A percentile compares a stretch with the other conserved stretches of the same genome.
phyloP scores from a whole-genome alignment of 2,113 vertebrate species.

The Andinoacara biseriatus region DNA sequence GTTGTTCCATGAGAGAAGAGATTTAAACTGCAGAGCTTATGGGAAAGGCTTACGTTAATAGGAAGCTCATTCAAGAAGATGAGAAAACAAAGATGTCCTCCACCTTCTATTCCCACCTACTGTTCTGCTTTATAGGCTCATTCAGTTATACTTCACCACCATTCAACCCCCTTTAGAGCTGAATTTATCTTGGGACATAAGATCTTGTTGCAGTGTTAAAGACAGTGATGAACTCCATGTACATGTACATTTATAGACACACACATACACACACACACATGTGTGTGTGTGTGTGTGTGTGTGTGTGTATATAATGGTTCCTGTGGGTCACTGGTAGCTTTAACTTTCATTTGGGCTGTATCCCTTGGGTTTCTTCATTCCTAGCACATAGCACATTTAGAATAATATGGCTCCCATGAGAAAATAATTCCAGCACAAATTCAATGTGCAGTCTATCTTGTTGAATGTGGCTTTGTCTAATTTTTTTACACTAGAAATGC shows the following conservation, averaged over 20 bases:
- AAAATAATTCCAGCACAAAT: conserved; percentile 31
- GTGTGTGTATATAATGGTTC: too few relatives aligned
- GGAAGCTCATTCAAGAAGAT: conserved; percentile 19
- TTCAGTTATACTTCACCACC: conserved; percentile 25
- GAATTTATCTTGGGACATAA: conserved; percentile 27
- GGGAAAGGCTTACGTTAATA: conserved; percentile 16
- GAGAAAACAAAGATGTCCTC: conserved; percentile 35
- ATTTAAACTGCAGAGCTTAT: conserved; percentile 16
- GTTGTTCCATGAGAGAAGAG: conserved; percentile 12
- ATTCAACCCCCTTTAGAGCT: conserved; percentile 19
- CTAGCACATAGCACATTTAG: conserved; percentile 30
- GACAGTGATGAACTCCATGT: conserved; percentile 7
- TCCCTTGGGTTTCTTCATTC: conserved; percentile 42
- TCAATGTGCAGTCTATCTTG: neutral
- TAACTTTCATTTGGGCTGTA: conserved; percentile 18
- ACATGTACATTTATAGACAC: neutral
- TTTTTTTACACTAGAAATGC: conserved; percentile 15
- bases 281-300: too few relatives aligned
- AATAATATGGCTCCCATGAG: conserved; percentile 41
- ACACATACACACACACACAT: neutral
- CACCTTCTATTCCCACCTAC: conserved; percentile 37
- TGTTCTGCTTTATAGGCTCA: conserved; percentile 35
- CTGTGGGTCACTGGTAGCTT: neutral
- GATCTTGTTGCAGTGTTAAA: conserved; percentile 6
- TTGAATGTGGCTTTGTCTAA: neutral